Conservation (phyloP, 1,140 invertebrate species). For the Conus ventricosus region DNA sequence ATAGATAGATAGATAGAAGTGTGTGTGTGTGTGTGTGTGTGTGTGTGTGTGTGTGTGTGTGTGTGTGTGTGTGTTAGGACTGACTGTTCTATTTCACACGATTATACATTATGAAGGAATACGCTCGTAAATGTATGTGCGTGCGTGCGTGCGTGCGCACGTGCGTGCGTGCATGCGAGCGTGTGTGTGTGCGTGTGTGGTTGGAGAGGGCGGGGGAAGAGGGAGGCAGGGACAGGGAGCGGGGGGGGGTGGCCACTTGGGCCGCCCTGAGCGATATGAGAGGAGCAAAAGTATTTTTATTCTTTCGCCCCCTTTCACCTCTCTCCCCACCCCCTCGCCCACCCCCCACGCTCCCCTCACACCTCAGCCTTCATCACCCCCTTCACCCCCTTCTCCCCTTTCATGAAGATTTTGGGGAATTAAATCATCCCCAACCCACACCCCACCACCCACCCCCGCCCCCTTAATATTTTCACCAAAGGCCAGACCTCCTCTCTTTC, state of each 20-base stretch:
- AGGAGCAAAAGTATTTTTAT: neutral
- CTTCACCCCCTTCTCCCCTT: neutral
- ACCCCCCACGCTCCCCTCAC: neutral
- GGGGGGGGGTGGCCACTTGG: neutral
- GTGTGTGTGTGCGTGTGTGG: neutral
- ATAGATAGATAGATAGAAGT: too few species aligned
- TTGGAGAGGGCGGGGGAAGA: neutral
- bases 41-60: too few species aligned
- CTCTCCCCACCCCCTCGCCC: neutral
- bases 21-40: too few species aligned
- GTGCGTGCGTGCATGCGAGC: neutral
- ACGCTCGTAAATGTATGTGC: neutral
- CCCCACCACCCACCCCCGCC: too few species aligned
- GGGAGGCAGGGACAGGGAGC: too few species aligned
- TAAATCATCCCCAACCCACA: neutral
- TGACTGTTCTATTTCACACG: too few species aligned
- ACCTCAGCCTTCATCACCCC: neutral
- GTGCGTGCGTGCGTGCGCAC: neutral
- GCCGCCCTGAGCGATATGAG: neutral
- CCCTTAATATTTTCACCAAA: too few species aligned
- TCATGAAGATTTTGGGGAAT: neutral
- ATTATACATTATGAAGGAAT: too few species aligned
- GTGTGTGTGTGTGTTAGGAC: too few species aligned
- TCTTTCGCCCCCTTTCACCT: neutral
- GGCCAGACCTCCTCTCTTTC: too few species aligned